Evolutionary conservation across 1,140 invertebrate species (phyloP), one percentile per base, ranked within the genome.

Genomic region (Formica exsecta): DNA sequence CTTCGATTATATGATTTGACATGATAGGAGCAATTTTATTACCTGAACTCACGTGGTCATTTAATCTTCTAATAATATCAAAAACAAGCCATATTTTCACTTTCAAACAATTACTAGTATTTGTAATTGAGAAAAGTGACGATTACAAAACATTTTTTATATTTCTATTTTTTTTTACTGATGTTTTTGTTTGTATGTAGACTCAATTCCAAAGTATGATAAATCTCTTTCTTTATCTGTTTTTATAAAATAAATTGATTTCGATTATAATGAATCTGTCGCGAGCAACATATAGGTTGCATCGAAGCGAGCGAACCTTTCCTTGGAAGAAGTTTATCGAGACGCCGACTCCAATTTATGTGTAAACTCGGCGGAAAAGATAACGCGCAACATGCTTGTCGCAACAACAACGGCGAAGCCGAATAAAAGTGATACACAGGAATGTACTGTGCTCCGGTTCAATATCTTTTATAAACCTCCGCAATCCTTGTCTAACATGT

Each of bases 311-410:
- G 51, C 57, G 54, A 74, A 83, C 73, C 79, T 57, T 25, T 16
- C 54, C 54, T 5, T 61, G 68, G 66, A 48, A 62, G 68, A 83
- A 83, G 79, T 83, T 83, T 83, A 83, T 83, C 79, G 79, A 62
- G 68, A 83, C 79, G 79, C 68, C 79, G 68, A 25, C 38, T 44
- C 79, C 68, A 83, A 83, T 83, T 83, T 83, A 83, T 74, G 79
- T 83, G 66, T 61, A 83, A 83, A 83, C 79, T 83, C 54, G 79
- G 68, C 66, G 68, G 68, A 61, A 74, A 83, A 73, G 79, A 83
- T 83, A 83, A 83, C 79, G 79, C 68, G 79, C 66, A 62, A 62
- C 51, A 44, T 44, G 66, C 68, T 73, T 64, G 54, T 54, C 68
- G 68, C 66, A 81, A 81, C 79, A 80, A 71, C 66, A 48, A 54